Base-by-base conservation (phyloP, 2,888 invertebrate species). In the Myopa testacea region DNA sequence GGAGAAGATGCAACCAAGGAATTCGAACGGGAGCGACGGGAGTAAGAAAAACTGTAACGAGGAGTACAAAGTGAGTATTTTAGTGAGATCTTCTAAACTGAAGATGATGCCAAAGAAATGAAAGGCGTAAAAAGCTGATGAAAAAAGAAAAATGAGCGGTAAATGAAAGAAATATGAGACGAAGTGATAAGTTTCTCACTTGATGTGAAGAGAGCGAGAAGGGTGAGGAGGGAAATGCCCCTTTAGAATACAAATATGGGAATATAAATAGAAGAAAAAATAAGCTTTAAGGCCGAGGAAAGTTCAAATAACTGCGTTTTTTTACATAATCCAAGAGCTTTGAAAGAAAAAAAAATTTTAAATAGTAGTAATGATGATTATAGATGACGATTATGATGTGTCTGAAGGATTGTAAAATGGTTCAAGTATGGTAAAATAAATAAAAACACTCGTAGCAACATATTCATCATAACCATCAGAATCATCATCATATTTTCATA, bases 291-390 rank as follows among this genome's bases (percentile, higher is more conserved):
- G 72, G 40, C 19, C 26, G 38, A 19, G 60, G 37, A 72, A n/a
- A 72, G 72, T 72, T 72, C 60, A 72, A 40, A 37, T 62, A 71
- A 72, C 72, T 72, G 72, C 38, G 37, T 40, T 60, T 38, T 69
- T 37, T 50, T 50, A 14, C n/a, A 40, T 67, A 16, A 50, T 10
- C 3, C n/a, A 58, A 60, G 40, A 72, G 58, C 58, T n/a, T 14
- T n/a, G 12, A 60, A 40, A 19, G 34, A 69, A 16, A 26, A 50
- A 26, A 0, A 16, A 26, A 55, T 55, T 16, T 1, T 16, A 55
- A 55, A 55, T 63, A 14, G 14, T 63, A 12, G 37, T 63, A 26
- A 37, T 37, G 63, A 7, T 63, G 37, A 63, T 63, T 26, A 37
- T 34, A 45, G 37, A 37, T 63, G 26, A 37, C 5, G 26, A 3